A percentile compares a stretch with the other conserved stretches of the same genome.
Evolutionary conservation across 2,888 invertebrate species (phyloP).

Genomic region (Drosophila recens): DNA sequence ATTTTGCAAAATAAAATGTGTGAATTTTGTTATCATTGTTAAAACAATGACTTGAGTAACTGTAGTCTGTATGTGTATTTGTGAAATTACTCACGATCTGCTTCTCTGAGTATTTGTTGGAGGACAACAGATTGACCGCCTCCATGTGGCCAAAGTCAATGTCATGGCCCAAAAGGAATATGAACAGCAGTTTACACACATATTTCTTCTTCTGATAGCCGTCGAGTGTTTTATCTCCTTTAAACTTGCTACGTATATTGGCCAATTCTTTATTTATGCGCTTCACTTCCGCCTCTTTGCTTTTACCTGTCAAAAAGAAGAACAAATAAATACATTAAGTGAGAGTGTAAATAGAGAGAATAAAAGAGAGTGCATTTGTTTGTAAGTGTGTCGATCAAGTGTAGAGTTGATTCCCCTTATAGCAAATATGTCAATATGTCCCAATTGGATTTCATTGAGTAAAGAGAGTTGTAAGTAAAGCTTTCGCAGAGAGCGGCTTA

Average conservation of each 20-base stretch:
- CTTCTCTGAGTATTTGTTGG: conserved; percentile 99
- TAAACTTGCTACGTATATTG: conserved; percentile 99
- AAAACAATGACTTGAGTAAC: not conserved
- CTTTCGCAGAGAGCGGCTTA: not conserved
- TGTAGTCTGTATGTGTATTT: not conserved
- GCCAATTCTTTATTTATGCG: conserved; percentile 99
- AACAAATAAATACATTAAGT: not conserved
- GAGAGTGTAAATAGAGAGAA: not conserved
- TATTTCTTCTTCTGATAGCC: conserved; percentile 99
- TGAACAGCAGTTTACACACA: conserved; percentile 99
- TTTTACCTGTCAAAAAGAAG: conserved; percentile 90
- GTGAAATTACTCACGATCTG: conserved; percentile 93
- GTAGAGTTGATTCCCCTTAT: not conserved
- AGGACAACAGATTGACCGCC: conserved; percentile 99
- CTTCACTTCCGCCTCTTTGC: conserved; percentile 99
- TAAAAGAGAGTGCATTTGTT: not conserved
- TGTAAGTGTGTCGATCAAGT: not conserved
- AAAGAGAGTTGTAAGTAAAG: not conserved
- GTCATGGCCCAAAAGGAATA: conserved; percentile 99
- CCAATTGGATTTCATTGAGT: not conserved
- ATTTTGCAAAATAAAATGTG: too few relatives aligned
- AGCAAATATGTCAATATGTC: too few relatives aligned
- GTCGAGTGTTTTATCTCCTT: conserved; percentile 99
- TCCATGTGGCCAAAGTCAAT: conserved; percentile 99
- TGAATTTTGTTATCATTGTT: not conserved